phyloP scores from a whole-genome alignment of 1,140 invertebrate species.

The Drosophila mojavensis region DNA sequence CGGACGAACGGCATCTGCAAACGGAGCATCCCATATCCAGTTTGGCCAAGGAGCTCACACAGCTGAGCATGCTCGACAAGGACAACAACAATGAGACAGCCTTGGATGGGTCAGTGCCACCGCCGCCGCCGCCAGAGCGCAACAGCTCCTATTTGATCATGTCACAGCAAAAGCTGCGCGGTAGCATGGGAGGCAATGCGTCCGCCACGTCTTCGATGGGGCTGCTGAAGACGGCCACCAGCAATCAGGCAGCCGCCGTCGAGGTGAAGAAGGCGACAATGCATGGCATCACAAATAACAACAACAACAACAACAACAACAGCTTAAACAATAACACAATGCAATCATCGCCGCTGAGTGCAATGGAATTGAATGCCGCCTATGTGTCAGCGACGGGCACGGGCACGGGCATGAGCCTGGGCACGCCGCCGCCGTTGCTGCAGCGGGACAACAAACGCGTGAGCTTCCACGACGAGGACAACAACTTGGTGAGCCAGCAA shows the following conservation, averaged over 20 bases:
- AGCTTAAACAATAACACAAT: slow-evolving; percentile 58
- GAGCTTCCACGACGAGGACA: slow-evolving; percentile 90
- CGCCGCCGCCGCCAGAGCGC: slow-evolving; percentile 90
- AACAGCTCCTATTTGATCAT: slow-evolving; percentile 93
- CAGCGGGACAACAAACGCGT: slow-evolving; percentile 86
- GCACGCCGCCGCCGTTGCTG: slow-evolving; percentile 56
- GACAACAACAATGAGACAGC: slow-evolving; percentile 62
- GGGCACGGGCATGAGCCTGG: slow-evolving; percentile 50
- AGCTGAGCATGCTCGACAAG: slow-evolving; percentile 64
- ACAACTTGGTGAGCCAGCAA: slow-evolving; percentile 80
- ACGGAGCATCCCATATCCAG: slow-evolving; percentile 80
- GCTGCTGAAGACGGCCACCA: slow-evolving; percentile 68
- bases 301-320: slow-evolving; percentile 68
- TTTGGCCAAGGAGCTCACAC: slow-evolving; percentile 71
- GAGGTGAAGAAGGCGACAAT: slow-evolving; percentile 66
- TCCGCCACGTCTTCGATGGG: slow-evolving; percentile 55
- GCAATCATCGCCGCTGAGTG: slow-evolving; percentile 68
- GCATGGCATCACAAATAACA: slow-evolving; percentile 43
- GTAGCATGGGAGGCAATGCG: slow-evolving; percentile 36
- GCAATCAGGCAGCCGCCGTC: slow-evolving; percentile 66
- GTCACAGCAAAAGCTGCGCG: slow-evolving; percentile 86
- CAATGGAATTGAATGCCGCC: slow-evolving; percentile 75
- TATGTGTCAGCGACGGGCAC: slow-evolving; percentile 70
- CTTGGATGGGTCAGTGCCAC: slow-evolving; percentile 73
- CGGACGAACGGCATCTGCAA: slow-evolving; percentile 78